Base-by-base conservation (phyloP, 2,888 invertebrate species). In the Leucoma salicis region DNA sequence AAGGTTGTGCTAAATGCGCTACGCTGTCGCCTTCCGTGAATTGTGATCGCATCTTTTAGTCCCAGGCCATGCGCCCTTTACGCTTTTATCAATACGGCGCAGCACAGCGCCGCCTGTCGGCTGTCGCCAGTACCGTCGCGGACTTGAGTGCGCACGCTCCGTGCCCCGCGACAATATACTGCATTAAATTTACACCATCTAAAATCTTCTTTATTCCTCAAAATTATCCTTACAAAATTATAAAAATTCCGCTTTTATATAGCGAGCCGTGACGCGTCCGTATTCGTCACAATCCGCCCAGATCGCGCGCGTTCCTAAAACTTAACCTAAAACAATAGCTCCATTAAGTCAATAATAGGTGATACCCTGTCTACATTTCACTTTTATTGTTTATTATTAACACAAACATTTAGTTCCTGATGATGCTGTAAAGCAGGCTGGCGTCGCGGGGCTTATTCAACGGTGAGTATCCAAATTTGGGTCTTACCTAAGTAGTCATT, bases 111-210 rank as follows among this genome's bases (percentile, higher is more conserved):
- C 85, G 78, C 70, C 86, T 75, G 60, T 42, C 73, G 84, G 71
- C 67, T 58, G 63, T 49, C 70, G 72, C 55, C 83, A 84, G 85
- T 83, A 79, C 67, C 54, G 48, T 49, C 53, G 54, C 62, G 67
- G 77, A 62, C 66, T 66, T 72, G 69, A 83, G 60, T 86, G 88
- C 88, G 88, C 87, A 86, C 78, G 70, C 87, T 82, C 88, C 74
- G 59, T 75, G 70, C 64, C 70, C 73, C 71, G 69, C 73, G 63
- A 73, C 72, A 68, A 74, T 74, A n/a, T n/a, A 76, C 77, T 74
- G 83, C 82, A 84, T 82, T 27, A 11, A 27, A 21, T 21, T 76
- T 72, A 66, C 69, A 70, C 48, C 46, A 48, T 67, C 73, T 57
- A 29, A 13, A 64, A 35, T 57, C 63, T 70, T 44, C 57, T 63